Conservation (phyloP, 2,113 vertebrate species). For the Aepyceros melampus region DNA sequence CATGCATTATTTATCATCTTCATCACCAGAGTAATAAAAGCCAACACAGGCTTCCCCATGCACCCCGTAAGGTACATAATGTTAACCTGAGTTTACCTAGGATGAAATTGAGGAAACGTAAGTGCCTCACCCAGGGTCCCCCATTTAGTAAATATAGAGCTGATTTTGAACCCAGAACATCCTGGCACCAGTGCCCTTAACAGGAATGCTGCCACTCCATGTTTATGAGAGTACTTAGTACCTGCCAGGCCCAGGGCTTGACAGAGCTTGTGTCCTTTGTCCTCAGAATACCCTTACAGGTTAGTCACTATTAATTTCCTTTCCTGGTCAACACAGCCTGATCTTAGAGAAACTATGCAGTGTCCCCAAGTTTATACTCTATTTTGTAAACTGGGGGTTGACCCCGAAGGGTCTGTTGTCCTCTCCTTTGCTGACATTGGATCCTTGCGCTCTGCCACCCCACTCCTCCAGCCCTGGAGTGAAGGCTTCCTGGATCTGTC, state of each 20-base stretch:
- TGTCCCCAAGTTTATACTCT: not conserved
- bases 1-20: not conserved
- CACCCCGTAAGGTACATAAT: not conserved
- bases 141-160: not conserved
- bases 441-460: not conserved
- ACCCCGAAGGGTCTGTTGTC: not conserved
- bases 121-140: not conserved
- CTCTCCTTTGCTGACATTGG: not conserved
- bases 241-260: not conserved
- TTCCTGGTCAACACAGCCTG: not conserved
- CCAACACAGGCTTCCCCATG: not conserved
- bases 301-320: not conserved
- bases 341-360: not conserved
- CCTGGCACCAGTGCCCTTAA: too few species aligned
- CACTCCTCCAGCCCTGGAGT: not conserved
- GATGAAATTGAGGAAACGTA: not conserved
- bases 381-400: not conserved
- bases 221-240: not conserved
- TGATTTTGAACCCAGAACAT: not conserved
- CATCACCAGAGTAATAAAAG: constrained; percentile 17
- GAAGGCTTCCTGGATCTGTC: not conserved
- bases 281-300: not conserved
- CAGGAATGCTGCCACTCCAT: not conserved
- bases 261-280: not conserved
- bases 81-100: not conserved